Conservation (phyloP, 1,140 invertebrate species). For the Drosophila grimshawi region DNA sequence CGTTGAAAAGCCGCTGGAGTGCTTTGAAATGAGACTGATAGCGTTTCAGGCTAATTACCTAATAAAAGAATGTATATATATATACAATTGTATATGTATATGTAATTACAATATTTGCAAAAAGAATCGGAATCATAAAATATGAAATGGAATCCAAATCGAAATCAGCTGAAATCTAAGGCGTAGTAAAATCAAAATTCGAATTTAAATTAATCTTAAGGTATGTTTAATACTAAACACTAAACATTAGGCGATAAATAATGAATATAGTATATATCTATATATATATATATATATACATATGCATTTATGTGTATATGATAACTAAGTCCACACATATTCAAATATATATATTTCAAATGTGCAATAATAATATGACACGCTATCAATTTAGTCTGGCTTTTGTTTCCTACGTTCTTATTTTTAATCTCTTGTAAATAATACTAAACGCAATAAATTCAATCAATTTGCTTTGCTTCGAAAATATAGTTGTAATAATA, state of each 20-base stretch:
- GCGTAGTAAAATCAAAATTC: conserved; percentile 83
- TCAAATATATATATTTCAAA: conserved; percentile 60
- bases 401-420: conserved; percentile 77
- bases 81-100: background rate
- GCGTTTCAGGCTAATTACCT: conserved; percentile 69
- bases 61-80: conserved; percentile 24
- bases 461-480: conserved; percentile 63
- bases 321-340: conserved; percentile 48
- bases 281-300: too few relatives aligned
- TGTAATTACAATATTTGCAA: conserved; percentile 10
- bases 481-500: conserved; percentile 51
- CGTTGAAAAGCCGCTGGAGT: conserved; percentile 38
- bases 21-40: conserved; percentile 81
- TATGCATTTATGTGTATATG: conserved; percentile 25
- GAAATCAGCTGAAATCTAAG: conserved; percentile 44
- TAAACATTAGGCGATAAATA: conserved; percentile 30
- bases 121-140: conserved; percentile 12
- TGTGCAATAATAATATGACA: conserved; percentile 80
- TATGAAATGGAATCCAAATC: conserved; percentile 16
- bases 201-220: conserved; percentile 77
- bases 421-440: conserved; percentile 57
- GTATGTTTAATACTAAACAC: conserved; percentile 52
- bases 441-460: conserved; percentile 41
- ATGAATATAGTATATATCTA: conserved; percentile 41
- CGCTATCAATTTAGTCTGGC: conserved; percentile 73